Conservation (phyloP, 2,113 vertebrate species). For the Maccullochella peelii region DNA sequence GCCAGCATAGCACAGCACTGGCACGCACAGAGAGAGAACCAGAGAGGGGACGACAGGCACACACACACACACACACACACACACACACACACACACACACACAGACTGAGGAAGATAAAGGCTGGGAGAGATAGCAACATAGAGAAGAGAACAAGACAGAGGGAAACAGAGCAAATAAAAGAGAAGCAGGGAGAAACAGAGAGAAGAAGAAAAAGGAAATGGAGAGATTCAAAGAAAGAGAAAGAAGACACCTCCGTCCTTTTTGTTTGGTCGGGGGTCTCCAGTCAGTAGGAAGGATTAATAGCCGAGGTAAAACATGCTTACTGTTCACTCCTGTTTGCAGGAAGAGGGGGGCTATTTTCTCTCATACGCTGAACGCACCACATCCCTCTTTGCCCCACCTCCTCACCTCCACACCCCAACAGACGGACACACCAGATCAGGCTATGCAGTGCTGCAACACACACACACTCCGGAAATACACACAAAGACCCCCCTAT, state of each 20-base stretch:
- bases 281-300: constrained; percentile 54
- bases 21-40: constrained; percentile 63
- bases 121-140: constrained; percentile 46
- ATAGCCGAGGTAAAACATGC: constrained; percentile 69
- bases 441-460: constrained; percentile 5
- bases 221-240: constrained; percentile 46
- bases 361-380: constrained; percentile 30
- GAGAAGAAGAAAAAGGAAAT: constrained; percentile 28
- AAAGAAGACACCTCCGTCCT: constrained; percentile 47
- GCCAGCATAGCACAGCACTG: constrained; percentile 63
- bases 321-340: constrained; percentile 69
- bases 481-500: constrained; percentile 39
- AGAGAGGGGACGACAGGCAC: constrained; percentile 51
- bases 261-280: constrained; percentile 47
- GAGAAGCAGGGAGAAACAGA: constrained; percentile 17
- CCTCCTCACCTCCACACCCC: constrained; percentile 49
- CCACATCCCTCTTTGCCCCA: constrained; percentile 36
- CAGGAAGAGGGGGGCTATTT: constrained; percentile 16
- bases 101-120: constrained; percentile 60
- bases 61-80: constrained; percentile 1
- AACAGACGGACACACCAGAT: constrained; percentile 44
- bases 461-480: constrained; percentile 30
- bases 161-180: constrained; percentile 49
- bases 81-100: neutral
- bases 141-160: constrained; percentile 47